Percentiles rank a stretch among this genome's conserved stretches.
phyloP scores from a whole-genome alignment of 2,888 invertebrate genomes.

The Amphiduros pacificus region DNA sequence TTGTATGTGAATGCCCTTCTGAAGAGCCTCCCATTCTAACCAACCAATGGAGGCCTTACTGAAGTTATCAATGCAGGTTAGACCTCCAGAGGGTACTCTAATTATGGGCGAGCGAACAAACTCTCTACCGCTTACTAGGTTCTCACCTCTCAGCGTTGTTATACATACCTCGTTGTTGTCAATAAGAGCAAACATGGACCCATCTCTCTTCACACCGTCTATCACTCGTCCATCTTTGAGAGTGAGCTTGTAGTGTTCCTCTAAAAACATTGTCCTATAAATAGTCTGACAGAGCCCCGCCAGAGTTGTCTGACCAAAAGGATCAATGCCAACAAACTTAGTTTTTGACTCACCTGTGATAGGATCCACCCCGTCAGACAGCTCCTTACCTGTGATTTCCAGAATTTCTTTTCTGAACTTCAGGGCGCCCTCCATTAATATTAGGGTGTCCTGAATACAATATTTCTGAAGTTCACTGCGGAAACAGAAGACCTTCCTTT shows the following conservation, averaged over 20 bases:
- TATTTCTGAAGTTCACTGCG: not conserved
- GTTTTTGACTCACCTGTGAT: too few species aligned
- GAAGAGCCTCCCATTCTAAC: not conserved
- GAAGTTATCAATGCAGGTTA: too few species aligned
- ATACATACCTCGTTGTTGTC: too few species aligned
- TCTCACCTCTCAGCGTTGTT: too few species aligned
- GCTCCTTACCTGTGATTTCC: not conserved
- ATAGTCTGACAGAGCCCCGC: not conserved
- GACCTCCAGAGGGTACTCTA: too few species aligned
- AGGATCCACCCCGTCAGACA: not conserved
- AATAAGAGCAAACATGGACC: too few species aligned
- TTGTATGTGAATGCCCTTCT: not conserved
- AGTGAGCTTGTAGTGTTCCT: not conserved
- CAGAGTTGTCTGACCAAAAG: not conserved
- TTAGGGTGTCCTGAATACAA: not conserved
- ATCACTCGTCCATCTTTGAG: not conserved
- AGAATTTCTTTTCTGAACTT: not conserved
- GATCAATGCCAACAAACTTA: not conserved
- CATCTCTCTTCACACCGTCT: too few species aligned
- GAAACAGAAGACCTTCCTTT: not conserved
- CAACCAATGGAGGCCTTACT: not conserved
- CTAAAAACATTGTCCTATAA: not conserved
- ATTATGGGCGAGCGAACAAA: too few species aligned
- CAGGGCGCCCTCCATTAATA: not conserved
- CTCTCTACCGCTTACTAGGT: too few species aligned